Percentiles rank a stretch among this genome's conserved stretches.
Evolutionary conservation across 2,113 vertebrate species (phyloP).

Genomic region (Ascaphus truei): DNA sequence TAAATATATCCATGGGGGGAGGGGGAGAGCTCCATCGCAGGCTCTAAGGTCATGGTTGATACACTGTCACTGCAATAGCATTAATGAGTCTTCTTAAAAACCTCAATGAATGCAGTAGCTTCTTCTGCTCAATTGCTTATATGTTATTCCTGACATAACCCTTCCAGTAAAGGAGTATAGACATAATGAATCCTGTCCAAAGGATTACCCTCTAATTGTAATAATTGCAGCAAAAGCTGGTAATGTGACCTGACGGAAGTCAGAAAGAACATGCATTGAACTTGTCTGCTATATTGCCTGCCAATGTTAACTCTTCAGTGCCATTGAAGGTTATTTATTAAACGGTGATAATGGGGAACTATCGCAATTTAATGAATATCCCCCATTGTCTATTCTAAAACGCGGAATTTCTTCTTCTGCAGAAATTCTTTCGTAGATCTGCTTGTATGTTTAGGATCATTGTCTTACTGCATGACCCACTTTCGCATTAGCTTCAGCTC

Average conservation of each 20-base stretch:
- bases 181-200: background rate
- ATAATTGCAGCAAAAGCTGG: background rate
- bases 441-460: too few species aligned
- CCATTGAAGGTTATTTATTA: background rate
- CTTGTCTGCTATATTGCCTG: background rate
- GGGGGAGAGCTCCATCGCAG: too few species aligned
- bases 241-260: background rate
- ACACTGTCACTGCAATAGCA: conserved; percentile 22
- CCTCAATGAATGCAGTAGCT: conserved; percentile 26
- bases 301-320: background rate
- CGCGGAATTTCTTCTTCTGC: too few species aligned
- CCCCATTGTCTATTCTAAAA: too few species aligned
- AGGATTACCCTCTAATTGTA: background rate
- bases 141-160: background rate
- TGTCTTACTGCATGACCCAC: too few species aligned
- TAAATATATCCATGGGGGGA: too few species aligned
- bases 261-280: background rate
- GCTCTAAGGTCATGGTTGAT: too few species aligned
- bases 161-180: background rate
- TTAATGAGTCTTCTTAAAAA: conserved; percentile 26
- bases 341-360: background rate
- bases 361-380: too few species aligned
- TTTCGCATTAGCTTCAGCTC: too few species aligned
- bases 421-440: too few species aligned
- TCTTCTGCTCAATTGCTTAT: conserved; percentile 4